Base-by-base conservation (phyloP, 2,113 vertebrate genomes). In the Peromyscus maniculatus region DNA sequence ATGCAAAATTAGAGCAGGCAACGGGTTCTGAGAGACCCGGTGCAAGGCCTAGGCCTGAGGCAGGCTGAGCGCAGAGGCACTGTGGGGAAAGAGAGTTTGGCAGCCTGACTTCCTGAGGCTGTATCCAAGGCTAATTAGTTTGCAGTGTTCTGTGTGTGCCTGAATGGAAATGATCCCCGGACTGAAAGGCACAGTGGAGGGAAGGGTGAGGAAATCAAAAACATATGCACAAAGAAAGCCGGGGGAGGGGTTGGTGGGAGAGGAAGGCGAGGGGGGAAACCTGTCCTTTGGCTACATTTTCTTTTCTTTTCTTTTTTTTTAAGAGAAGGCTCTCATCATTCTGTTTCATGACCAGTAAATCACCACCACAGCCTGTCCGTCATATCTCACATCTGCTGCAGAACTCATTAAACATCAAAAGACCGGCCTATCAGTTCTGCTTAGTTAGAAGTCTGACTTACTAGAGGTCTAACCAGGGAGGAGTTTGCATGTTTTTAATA, bases 1-100 rank as follows among this genome's bases (percentile, higher is more conserved):
- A 98, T 98, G 98, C 98, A 98, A 99, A 99, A 99, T 99, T 99
- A 99, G 98, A 99, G 98, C 98, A 99, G 99, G 99, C 99, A 99
- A 99, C 98, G 98, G 98, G 96, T 98, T 98, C 98, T 98, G 98
- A 97, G 98, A 98, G 99, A 98, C 98, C 99, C 98, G 95, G 95
- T 91, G 89, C 98, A 98, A 98, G 97, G 98, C 98, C 96, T 94
- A 98, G 97, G 99, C 99, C 99, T 97, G 98, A 98, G 99, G 99
- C 98, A 52, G 98, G 98, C 98, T 98, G 97, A 98, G 98, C 98
- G 98, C 99, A 99, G 99, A 99, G 99, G 99, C 99, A 99, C 99
- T 98, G 98, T 98, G 98, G 99, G 98, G 98, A 99, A 99, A 99
- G 99, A 97, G 98, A 98, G 99, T 98, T 99, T 99, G 99, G 99